Conservation (phyloP, 1,140 invertebrate genomes). For the Frieseomelitta varia region DNA sequence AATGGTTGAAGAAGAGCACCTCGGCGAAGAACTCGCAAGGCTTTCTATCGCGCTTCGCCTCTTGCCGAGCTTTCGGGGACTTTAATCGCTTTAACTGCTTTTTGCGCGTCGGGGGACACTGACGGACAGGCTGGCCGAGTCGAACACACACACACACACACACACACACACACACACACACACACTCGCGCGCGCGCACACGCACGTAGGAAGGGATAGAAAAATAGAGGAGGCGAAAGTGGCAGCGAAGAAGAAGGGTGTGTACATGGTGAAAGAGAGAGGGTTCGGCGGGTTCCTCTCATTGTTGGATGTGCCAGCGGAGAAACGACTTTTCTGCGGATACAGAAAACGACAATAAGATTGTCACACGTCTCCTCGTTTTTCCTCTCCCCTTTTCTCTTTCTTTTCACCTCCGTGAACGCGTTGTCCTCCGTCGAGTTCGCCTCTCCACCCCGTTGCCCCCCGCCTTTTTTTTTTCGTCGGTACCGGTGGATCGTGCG, state of each 20-base stretch:
- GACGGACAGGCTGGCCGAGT: conserved; percentile 55
- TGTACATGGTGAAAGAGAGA: background rate
- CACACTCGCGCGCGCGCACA: no score
- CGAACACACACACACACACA: conserved; percentile 11
- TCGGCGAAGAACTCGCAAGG: conserved; percentile 62
- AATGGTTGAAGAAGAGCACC: background rate
- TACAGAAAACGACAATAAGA: conserved; percentile 60
- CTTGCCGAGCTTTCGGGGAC: conserved; percentile 66
- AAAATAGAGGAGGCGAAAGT: conserved; percentile 60
- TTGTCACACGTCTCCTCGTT: conserved; percentile 59
- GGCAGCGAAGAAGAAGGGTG: conserved; percentile 25
- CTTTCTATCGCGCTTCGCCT: conserved; percentile 64
- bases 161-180: no score
- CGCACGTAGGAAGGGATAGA: conserved; percentile 36
- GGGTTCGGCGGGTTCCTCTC: background rate
- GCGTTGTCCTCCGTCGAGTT: background rate
- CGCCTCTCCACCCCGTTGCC: no score
- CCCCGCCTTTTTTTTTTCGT: background rate
- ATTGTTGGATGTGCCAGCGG: conserved; percentile 59
- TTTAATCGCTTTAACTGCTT: conserved; percentile 70
- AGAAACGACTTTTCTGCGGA: conserved; percentile 63
- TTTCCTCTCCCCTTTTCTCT: conserved; percentile 43
- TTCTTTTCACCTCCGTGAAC: conserved; percentile 3
- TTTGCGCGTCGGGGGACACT: conserved; percentile 62
- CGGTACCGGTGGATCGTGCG: conserved; percentile 46